A percentile compares a stretch with the other conserved stretches of the same genome.
These are phyloP conservation scores for Dichetophora obliterata DNA, from an alignment of 2,888 invertebrate genomes.

Conservation along the genomic window DNA sequence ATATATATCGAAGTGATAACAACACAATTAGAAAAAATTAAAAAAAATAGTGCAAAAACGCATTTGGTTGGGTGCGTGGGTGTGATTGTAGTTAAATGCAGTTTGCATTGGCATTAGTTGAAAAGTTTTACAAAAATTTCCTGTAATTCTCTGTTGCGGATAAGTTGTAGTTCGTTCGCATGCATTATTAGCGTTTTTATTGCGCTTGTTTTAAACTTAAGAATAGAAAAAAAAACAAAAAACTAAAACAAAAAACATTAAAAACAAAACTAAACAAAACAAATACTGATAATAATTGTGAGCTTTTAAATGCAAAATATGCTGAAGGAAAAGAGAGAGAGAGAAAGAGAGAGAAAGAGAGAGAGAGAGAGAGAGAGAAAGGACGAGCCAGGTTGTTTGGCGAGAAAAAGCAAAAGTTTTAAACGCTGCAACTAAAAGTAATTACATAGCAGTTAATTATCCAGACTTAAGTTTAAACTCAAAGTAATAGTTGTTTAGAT, in stretches of 20 bases:
- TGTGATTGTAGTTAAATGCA: slow-evolving; percentile 7
- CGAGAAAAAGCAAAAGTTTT: neutral
- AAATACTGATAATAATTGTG: slow-evolving; percentile 42
- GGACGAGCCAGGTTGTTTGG: no score
- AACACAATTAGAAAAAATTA: slow-evolving; percentile 20
- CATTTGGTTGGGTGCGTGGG: neutral
- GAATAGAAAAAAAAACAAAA: slow-evolving; percentile 10
- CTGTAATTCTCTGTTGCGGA: slow-evolving; percentile 40
- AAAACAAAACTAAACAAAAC: slow-evolving; percentile 30
- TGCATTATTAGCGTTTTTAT: slow-evolving; percentile 37
- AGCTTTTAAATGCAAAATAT: neutral
- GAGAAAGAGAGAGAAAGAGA: no score
- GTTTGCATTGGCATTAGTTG: slow-evolving; percentile 20
- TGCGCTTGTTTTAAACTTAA: slow-evolving; percentile 34
- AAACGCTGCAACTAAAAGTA: slow-evolving; percentile 5
- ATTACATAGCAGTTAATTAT: slow-evolving; percentile 10
- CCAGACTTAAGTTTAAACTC: neutral
- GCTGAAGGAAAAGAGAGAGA: no score
- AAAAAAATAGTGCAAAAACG: slow-evolving; percentile 11
- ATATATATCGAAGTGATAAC: slow-evolving; percentile 12
- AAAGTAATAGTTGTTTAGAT: neutral
- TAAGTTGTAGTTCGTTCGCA: slow-evolving; percentile 32
- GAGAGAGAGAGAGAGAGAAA: no score
- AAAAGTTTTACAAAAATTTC: slow-evolving; percentile 35
- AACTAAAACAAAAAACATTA: slow-evolving; percentile 23